Base-by-base conservation (phyloP, 2,888 invertebrate genomes). In the Lycocerus yunnanus region DNA sequence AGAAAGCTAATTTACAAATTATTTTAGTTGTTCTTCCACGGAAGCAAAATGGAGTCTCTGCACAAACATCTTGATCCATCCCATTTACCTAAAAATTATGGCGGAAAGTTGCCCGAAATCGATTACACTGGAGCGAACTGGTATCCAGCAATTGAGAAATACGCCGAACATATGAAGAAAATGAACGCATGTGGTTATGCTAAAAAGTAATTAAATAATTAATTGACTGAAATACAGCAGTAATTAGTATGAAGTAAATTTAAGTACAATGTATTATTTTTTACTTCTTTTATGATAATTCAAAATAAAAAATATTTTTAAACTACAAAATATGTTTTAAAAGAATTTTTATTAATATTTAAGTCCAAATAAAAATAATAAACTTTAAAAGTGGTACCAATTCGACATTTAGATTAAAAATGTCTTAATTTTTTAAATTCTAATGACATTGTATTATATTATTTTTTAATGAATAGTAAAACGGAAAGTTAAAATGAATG, bases 11-110 rank as follows among this genome's bases (percentile, higher is more conserved):
- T 6, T n/a, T 43, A 6, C n/a, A 2, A 43, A 43, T 13, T 61
- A 24, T 73, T 71, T 68, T 88, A 95, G 92, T 93, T 95, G 88
- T 92, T 90, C 88, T 95, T 95, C 92, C 95, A 96, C 85, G 95
- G 95, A 14, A 89, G 89, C 74, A 93, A 95, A 84, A 95, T 95
- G 94, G 84, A 90, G 58, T 92, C 92, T 0, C 89, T 96, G 5
- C 95, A 96, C 84, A 90, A 92, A 84, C 90, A 93, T 86, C 85
- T 96, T 80, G 89, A 89, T 0, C 91, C 93, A 0, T 89, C 90
- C 21, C 90, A 91, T 83, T 85, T 96, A 78, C 95, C 95, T 0
- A 88, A 90, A 61, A 92, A 95, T 87, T 96, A 95, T 84, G 94
- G 92, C 76, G 96, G 96, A 58, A 87, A 90, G 69, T 85, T 93